phyloP scores from a whole-genome alignment of 1,140 invertebrate genomes.

The Apis mellifera region Amel_HAv3.1 CM009941.2:2645501-2646000 shows the following conservation, averaged over 20 bases:
- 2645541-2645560: background rate
- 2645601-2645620: constrained; percentile 98
- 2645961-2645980: constrained; percentile 90
- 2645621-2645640: constrained; percentile 98
- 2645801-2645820: constrained; percentile 98
- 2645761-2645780: constrained; percentile 97
- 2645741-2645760: constrained; percentile 98
- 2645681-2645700: constrained; percentile 92
- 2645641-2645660: constrained; percentile 99
- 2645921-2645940: constrained; percentile 70
- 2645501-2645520: too few relatives aligned
- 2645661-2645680: constrained; percentile 96
- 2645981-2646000: constrained; percentile 72
- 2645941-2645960: constrained; percentile 96
- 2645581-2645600: constrained; percentile 83
- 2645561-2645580: background rate
- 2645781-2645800: constrained; percentile 96
- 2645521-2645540: too few relatives aligned
- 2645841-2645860: constrained; percentile 95
- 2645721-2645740: constrained; percentile 97
- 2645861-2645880: constrained; percentile 85
- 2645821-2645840: constrained; percentile 92
- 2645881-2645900: background rate
- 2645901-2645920: background rate
- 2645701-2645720: constrained; percentile 96